These are phyloP conservation scores for Heliconius congener DNA, from an alignment of 1,140 invertebrate genomes.

Conservation along the genomic window DNA sequence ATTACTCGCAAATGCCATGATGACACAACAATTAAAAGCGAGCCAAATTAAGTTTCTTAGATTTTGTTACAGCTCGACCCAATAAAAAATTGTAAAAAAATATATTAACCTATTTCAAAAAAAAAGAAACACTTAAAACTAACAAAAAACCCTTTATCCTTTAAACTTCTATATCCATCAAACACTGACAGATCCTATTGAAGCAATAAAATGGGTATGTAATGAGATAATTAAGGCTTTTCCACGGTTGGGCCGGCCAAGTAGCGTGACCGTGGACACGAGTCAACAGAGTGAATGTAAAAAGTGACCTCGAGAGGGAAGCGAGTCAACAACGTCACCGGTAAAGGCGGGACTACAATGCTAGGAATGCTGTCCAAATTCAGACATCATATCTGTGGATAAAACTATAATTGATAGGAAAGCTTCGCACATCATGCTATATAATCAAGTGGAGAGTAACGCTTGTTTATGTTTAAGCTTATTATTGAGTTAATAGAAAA, in stretches of 20 bases:
- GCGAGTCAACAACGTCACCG: conserved; percentile 36
- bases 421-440: not conserved
- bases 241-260: conserved; percentile 52
- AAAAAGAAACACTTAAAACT: not conserved
- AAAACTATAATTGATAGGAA: not conserved
- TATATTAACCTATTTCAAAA: not conserved
- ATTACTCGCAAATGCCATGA: no score
- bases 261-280: conserved; percentile 62
- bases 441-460: not conserved
- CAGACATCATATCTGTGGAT: not conserved
- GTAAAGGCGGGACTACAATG: conserved; percentile 43
- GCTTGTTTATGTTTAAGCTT: not conserved
- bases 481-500: not conserved
- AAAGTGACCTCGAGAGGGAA: conserved; percentile 54
- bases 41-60: no score
- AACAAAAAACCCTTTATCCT: not conserved
- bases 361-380: conserved; percentile 42
- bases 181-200: conserved; percentile 34
- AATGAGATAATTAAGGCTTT: conserved; percentile 57
- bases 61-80: no score
- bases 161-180: conserved; percentile 27
- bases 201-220: conserved; percentile 38
- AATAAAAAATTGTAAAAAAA: not conserved
- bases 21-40: no score
- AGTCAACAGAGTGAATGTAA: conserved; percentile 64